Evolutionary conservation across 1,140 invertebrate species (phyloP).

Genomic region (Eubasilissa regina): DNA sequence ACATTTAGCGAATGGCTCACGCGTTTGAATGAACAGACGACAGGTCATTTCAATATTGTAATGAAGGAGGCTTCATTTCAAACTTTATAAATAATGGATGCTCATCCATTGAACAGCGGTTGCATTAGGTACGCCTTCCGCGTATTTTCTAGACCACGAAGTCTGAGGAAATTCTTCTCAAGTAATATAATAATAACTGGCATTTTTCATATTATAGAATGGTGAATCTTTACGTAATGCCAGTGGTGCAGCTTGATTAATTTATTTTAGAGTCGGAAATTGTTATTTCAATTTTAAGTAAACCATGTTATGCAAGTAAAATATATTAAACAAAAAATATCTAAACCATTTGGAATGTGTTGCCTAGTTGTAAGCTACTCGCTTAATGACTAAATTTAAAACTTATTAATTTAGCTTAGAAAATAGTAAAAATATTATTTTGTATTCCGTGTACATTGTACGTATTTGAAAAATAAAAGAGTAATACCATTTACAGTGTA

Average conservation of each 20-base stretch:
- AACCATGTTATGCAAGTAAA: no score
- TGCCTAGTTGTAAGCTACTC: no score
- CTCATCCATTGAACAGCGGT: not conserved
- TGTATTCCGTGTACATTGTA: no score
- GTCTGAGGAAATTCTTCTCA: not conserved
- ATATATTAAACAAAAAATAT: no score
- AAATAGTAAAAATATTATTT: no score
- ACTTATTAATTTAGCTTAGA: no score
- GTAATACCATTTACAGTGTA: no score
- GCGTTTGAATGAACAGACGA: not conserved
- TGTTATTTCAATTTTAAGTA: no score
- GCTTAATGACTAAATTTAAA: no score
- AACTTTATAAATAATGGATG: not conserved
- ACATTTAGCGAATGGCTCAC: conserved; percentile 3
- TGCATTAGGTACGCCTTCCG: not conserved
- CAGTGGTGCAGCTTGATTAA: not conserved
- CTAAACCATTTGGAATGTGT: no score
- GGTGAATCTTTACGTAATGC: not conserved
- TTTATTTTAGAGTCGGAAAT: not conserved
- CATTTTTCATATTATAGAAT: not conserved
- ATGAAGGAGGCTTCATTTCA: conserved; percentile 13
- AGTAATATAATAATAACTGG: not conserved
- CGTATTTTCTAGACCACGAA: conserved; percentile 1
- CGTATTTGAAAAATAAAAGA: no score
- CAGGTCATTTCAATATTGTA: conserved; percentile 7